Base-by-base conservation (phyloP, 2,888 invertebrate species). In the Heliconius ismenius region DNA sequence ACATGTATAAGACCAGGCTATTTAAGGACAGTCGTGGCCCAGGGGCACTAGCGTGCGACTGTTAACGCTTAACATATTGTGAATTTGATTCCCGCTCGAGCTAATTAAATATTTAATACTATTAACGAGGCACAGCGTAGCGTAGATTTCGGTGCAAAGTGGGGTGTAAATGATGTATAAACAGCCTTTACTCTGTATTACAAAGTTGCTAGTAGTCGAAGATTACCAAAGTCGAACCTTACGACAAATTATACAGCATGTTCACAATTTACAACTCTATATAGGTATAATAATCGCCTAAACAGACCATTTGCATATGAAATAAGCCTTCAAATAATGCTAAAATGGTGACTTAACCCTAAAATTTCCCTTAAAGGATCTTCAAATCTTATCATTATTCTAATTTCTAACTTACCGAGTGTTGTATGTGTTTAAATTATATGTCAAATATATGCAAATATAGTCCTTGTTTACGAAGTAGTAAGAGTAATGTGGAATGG, bases 341-440 rank as follows among this genome's bases (percentile, higher is more conserved):
- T 73, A 76, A 70, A 76, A 75, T 63, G 77, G 74, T 78, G 72
- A 76, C 77, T 78, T 75, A 78, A 79, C 78, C 80, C 78, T 70
- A 74, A 79, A 78, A 79, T 79, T 78, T 79, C 76, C 80, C 77
- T 80, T 82, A 76, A 76, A 78, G 76, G 79, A 83, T 83, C 81
- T 80, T 75, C 80, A 84, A 83, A 84, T 86, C 83, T 83, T 89
- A 88, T 91, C 84, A 91, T 92, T 92, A 91, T 88, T 91, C 88
- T 90, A 90, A 91, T 88, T 86, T 85, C 83, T 80, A 79, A 80
- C 63, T 39, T 39, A 79, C 81, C 82, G 58, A 83, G 81, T 79
- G 81, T 85, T 83, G 81, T 73, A 77, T 73, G 69, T 63, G 65
- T 76, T 69, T 75, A 54, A 64, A 70, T 26, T 26, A 24, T 73